These are phyloP conservation scores for Leucophenga montana DNA, from an alignment of 2,888 invertebrate species.

Conservation along the genomic window DNA sequence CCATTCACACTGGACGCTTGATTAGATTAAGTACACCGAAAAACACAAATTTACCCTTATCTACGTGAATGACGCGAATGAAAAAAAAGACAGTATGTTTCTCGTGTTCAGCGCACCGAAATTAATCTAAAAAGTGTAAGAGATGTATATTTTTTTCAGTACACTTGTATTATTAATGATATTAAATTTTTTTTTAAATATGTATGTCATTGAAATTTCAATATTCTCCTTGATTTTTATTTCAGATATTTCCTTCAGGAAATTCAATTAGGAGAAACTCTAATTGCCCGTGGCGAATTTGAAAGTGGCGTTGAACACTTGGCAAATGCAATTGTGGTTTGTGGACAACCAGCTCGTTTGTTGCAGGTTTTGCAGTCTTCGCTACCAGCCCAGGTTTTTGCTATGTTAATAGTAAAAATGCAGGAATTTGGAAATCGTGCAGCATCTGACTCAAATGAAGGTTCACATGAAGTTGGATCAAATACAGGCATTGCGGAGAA, in stretches of 20 bases:
- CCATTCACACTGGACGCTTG: no score
- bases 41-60: no score
- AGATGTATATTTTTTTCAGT: no score
- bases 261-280: slow-evolving; percentile 95
- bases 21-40: no score
- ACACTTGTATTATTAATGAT: background rate
- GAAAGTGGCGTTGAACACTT: slow-evolving; percentile 96
- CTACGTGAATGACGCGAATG: no score
- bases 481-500: slow-evolving; percentile 51
- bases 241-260: slow-evolving; percentile 77
- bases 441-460: slow-evolving; percentile 59
- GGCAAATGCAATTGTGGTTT: slow-evolving; percentile 97
- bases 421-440: slow-evolving; percentile 71
- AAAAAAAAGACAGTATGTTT: no score
- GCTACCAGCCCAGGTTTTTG: slow-evolving; percentile 95
- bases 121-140: no score
- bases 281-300: slow-evolving; percentile 88
- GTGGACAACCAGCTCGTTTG: slow-evolving; percentile 81
- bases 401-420: slow-evolving; percentile 85
- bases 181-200: no score
- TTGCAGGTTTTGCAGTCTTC: slow-evolving; percentile 86
- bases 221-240: slow-evolving; percentile 24
- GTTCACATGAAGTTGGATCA: slow-evolving; percentile 53
- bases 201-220: no score
- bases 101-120: no score